A percentile compares a stretch with the other conserved stretches of the same genome.
phyloP scores from a whole-genome alignment of 1,140 invertebrate species.

The Zophobas atratus region DNA sequence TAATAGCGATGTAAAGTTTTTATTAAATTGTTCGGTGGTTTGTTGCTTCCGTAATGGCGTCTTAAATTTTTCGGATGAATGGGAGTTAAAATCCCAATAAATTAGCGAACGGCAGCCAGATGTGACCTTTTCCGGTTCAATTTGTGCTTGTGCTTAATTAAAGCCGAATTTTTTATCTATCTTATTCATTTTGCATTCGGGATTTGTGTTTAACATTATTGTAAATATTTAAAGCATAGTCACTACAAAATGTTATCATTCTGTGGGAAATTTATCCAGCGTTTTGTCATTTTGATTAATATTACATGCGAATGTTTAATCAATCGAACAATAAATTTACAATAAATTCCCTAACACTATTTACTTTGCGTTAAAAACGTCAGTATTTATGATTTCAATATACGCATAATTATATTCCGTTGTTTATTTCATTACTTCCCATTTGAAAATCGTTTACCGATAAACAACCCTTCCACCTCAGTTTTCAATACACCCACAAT shows the following conservation, averaged over 20 bases:
- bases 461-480: conserved; percentile 27
- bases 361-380: conserved; percentile 37
- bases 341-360: conserved; percentile 27
- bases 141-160: not conserved
- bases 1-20: conserved; percentile 38
- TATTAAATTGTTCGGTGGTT: conserved; percentile 40
- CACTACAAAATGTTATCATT: conserved; percentile 31
- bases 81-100: conserved; percentile 17
- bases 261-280: conserved; percentile 39
- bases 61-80: conserved; percentile 27
- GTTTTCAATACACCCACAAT: conserved; percentile 29
- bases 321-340: conserved; percentile 41
- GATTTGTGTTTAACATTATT: conserved; percentile 32
- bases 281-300: conserved; percentile 42
- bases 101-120: conserved; percentile 15
- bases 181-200: conserved; percentile 29
- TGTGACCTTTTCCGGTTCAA: conserved; percentile 30
- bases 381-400: conserved; percentile 42
- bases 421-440: conserved; percentile 38
- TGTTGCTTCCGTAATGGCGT: conserved; percentile 29
- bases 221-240: conserved; percentile 39
- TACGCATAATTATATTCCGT: conserved; percentile 42
- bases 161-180: no score
- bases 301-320: conserved; percentile 34
- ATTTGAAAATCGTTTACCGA: conserved; percentile 39